Percentiles rank a stretch among this genome's conserved stretches.
phyloP scores from a whole-genome alignment of 2,113 vertebrate species.

The Eulemur macaco region DNA sequence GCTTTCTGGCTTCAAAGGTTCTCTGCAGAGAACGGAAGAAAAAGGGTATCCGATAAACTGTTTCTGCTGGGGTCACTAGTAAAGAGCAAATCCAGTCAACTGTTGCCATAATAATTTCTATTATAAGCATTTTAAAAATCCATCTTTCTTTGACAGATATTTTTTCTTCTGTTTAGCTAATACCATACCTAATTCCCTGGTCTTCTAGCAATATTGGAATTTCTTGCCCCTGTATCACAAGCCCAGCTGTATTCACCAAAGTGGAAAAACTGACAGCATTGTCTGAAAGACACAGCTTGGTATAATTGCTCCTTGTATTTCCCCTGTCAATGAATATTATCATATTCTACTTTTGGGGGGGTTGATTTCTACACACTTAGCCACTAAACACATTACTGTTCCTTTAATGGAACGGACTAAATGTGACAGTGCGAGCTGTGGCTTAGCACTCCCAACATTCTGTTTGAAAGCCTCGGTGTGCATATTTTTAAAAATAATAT shows the following conservation, averaged over 20 bases:
- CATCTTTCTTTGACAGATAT: slow-evolving; percentile 40
- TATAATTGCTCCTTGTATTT: slow-evolving; percentile 80
- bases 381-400: slow-evolving; percentile 51
- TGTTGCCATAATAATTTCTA: neutral
- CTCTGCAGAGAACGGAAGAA: neutral
- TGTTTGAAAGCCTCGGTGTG: slow-evolving; percentile 18
- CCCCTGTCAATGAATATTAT: slow-evolving; percentile 78
- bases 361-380: slow-evolving; percentile 54
- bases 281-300: slow-evolving; percentile 83
- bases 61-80: neutral
- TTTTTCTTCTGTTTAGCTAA: slow-evolving; percentile 45
- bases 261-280: slow-evolving; percentile 83
- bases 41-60: neutral
- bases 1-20: slow-evolving; percentile 24
- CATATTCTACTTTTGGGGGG: slow-evolving; percentile 70
- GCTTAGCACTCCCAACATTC: slow-evolving; percentile 56
- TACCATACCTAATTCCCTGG: slow-evolving; percentile 63
- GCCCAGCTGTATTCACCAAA: slow-evolving; percentile 80
- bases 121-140: slow-evolving; percentile 56
- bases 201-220: slow-evolving; percentile 70
- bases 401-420: slow-evolving; percentile 67
- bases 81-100: neutral
- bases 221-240: slow-evolving; percentile 78
- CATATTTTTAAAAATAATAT: slow-evolving; percentile 18
- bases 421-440: slow-evolving; percentile 2